Evolutionary conservation across 2,888 invertebrate genomes (phyloP), one percentile per base, ranked within the genome.

Genomic region (Drosophila greeni): DNA sequence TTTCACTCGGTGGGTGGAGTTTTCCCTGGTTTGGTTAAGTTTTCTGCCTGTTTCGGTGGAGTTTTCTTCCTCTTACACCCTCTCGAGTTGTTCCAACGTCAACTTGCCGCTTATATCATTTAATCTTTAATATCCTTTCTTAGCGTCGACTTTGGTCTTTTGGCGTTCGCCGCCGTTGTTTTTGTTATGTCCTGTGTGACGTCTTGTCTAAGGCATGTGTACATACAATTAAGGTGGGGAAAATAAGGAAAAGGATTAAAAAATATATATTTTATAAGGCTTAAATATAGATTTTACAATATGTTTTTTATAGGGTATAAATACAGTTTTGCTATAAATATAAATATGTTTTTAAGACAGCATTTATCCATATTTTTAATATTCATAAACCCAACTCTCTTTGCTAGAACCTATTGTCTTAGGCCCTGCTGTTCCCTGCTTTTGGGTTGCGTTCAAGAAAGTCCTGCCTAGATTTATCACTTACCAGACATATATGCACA

Each of bases 101-200:
- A 62, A 62, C 62, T 77, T 66, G 73, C 70, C 52, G 76, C 84
- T 84, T 84, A 81, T 84, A 81, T 84, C 79, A 78, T 81, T 82
- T 84, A 82, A 82, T 82, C 82, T 82, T 82, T 84, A 82, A 82
- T 83, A 82, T 82, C 85, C 78, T 82, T 83, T 82, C 82, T 79
- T 70, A 62, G 83, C 73, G 78, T 80, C 80, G 76, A 84, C 80
- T 85, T 82, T 80, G 73, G 75, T 82, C 74, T 78, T 81, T 79
- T 82, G 62, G 56, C 45, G 64, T 58, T 61, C 70, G 61, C 66
- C 72, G 70, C 53, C 26, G 55, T 53, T 56, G 55, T 53, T 56
- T 56, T 74, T 80, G 69, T 76, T 67, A 69, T 69, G 70, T 71
- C 68, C 71, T 68, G 53, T 71, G 82, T 78, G 82, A 82, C 73